A percentile compares a stretch with the other conserved stretches of the same genome.
phyloP scores from a whole-genome alignment of 1,140 invertebrate genomes.

The Chrysopa pallens region DNA sequence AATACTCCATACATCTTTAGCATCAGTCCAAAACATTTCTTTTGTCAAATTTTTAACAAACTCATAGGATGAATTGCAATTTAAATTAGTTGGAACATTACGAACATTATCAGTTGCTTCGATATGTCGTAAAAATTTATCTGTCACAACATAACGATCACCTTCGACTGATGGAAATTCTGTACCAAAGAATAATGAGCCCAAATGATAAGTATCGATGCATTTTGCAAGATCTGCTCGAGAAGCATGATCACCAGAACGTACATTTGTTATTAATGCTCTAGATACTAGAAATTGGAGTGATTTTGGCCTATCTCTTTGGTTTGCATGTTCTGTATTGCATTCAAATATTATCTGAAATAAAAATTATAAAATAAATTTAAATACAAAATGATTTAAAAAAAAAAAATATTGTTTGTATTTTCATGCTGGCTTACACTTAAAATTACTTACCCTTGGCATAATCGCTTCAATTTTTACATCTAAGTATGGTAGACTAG shows the following conservation, averaged over 20 bases:
- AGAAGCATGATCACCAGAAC: conserved; percentile 46
- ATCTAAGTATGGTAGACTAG: conserved; percentile 57
- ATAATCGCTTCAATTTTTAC: conserved; percentile 79
- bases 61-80: conserved; percentile 10
- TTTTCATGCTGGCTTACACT: too few species aligned
- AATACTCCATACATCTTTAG: conserved; percentile 74
- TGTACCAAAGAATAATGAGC: conserved; percentile 49
- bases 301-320: conserved; percentile 63
- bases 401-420: too few species aligned
- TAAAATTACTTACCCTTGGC: conserved; percentile 50
- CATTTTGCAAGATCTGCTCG: conserved; percentile 52
- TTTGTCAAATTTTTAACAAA: conserved; percentile 24
- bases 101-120: conserved; percentile 31
- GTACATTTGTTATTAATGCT: conserved; percentile 60
- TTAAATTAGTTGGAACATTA: conserved; percentile 12
- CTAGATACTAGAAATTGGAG: conserved; percentile 67
- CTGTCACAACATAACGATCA: conserved; percentile 49
- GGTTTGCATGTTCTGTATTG: conserved; percentile 43
- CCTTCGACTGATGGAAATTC: conserved; percentile 48
- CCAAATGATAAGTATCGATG: conserved; percentile 51
- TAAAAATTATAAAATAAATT: conserved; percentile 4
- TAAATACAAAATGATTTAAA: conserved; percentile 4
- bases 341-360: conserved; percentile 54
- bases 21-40: conserved; percentile 66
- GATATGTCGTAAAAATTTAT: conserved; percentile 58